Percentiles rank a stretch among this genome's conserved stretches.
phyloP scores from a whole-genome alignment of 2,888 invertebrate species.

The Lithodes maja region DNA sequence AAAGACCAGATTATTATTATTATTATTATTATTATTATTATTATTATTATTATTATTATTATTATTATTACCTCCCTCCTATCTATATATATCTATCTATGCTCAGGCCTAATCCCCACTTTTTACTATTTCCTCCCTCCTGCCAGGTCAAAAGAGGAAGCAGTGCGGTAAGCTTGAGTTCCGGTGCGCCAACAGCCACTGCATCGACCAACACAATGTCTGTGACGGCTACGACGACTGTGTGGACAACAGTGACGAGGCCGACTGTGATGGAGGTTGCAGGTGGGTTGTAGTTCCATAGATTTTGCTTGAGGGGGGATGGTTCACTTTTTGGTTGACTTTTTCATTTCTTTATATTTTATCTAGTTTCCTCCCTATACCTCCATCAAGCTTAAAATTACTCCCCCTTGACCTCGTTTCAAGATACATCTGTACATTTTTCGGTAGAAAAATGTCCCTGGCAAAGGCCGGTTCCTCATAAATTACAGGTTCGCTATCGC shows the following conservation, averaged over 20 bases:
- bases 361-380: neutral
- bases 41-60: too few relatives aligned
- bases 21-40: too few relatives aligned
- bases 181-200: conserved; percentile 74
- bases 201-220: conserved; percentile 73
- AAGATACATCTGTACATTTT: too few relatives aligned
- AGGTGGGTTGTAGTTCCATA: conserved; percentile 43
- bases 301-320: too few relatives aligned
- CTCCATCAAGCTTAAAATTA: neutral
- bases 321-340: neutral
- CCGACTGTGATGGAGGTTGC: conserved; percentile 73
- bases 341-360: neutral
- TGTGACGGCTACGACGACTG: conserved; percentile 74
- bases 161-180: conserved; percentile 71
- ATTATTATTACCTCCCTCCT: too few relatives aligned
- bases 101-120: too few relatives aligned
- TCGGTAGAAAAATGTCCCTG: too few relatives aligned
- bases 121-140: neutral
- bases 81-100: too few relatives aligned
- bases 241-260: conserved; percentile 75
- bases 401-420: too few relatives aligned
- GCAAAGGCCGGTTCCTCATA: too few relatives aligned
- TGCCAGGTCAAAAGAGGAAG: conserved; percentile 26
- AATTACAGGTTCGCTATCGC: too few relatives aligned
- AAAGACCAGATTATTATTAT: too few relatives aligned